phyloP scores from a whole-genome alignment of 2,113 vertebrate genomes.

The Microcebus lehilahytsara region DNA sequence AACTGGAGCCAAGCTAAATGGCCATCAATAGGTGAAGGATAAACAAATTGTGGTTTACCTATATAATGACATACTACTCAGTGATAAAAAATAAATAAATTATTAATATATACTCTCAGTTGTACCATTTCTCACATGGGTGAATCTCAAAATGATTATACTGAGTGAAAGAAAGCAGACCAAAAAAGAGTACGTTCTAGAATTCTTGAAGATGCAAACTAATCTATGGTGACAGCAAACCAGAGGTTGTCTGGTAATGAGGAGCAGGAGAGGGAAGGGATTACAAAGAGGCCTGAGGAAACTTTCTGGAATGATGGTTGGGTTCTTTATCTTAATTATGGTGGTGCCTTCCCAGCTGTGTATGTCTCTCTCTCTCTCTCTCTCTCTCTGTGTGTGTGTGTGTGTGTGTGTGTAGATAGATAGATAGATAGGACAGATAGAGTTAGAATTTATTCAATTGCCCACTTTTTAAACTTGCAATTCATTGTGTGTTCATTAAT shows the following conservation, averaged over 20 bases:
- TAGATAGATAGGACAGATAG: background rate
- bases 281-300: background rate
- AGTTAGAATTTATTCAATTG: background rate
- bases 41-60: background rate
- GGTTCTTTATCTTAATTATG: background rate
- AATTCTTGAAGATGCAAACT: background rate
- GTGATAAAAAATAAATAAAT: background rate
- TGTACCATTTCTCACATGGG: background rate
- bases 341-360: background rate
- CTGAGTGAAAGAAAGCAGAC: background rate
- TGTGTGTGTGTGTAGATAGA: too few relatives aligned
- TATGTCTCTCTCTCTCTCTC: rapidly evolving
- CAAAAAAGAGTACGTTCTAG: background rate
- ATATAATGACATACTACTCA: background rate
- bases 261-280: too few relatives aligned
- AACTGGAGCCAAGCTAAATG: background rate
- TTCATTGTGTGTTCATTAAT: background rate
- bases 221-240: background rate
- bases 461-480: background rate
- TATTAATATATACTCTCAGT: background rate
- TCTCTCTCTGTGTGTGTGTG: too few relatives aligned
- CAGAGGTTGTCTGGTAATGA: background rate
- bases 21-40: background rate
- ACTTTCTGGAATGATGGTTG: background rate
- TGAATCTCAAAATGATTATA: background rate